Percentiles rank a stretch among this genome's conserved stretches.
These are phyloP conservation scores for Atethmia centrago DNA, from an alignment of 2,888 invertebrate species.

Conservation along the genomic window DNA sequence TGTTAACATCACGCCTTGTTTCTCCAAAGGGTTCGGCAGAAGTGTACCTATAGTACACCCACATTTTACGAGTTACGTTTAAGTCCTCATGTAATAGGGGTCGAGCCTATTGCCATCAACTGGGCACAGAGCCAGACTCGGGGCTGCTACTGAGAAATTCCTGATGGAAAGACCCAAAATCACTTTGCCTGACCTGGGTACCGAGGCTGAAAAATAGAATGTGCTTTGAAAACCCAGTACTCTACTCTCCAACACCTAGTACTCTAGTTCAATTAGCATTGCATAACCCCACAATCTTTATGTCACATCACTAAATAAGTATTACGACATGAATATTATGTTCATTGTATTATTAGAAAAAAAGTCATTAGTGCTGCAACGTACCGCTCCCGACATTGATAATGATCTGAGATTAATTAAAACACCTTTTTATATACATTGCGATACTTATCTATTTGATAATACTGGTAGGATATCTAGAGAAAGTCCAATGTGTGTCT, in stretches of 20 bases:
- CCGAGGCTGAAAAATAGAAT: too few relatives aligned
- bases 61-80: too few relatives aligned
- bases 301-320: slow-evolving; percentile 16
- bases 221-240: too few relatives aligned
- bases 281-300: slow-evolving; percentile 25
- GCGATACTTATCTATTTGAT: slow-evolving; percentile 43
- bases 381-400: slow-evolving; percentile 40
- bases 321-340: slow-evolving; percentile 32
- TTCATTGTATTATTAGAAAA: slow-evolving; percentile 42
- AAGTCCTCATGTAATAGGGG: too few relatives aligned
- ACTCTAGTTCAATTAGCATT: slow-evolving; percentile 8
- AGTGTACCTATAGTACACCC: too few relatives aligned
- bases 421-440: slow-evolving; percentile 51
- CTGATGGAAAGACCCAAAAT: too few relatives aligned
- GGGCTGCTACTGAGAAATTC: too few relatives aligned
- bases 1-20: too few relatives aligned
- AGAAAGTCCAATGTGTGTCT: slow-evolving; percentile 27
- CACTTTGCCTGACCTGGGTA: too few relatives aligned
- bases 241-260: slow-evolving; percentile 4
- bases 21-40: too few relatives aligned
- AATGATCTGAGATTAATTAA: slow-evolving; percentile 59
- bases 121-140: too few relatives aligned
- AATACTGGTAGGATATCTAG: slow-evolving; percentile 36
- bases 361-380: slow-evolving; percentile 42
- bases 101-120: too few relatives aligned